These are phyloP conservation scores for Pipistrellus pipistrellus DNA, from an alignment of 2,797 vertebrate species.

Conservation along the genomic window DNA sequence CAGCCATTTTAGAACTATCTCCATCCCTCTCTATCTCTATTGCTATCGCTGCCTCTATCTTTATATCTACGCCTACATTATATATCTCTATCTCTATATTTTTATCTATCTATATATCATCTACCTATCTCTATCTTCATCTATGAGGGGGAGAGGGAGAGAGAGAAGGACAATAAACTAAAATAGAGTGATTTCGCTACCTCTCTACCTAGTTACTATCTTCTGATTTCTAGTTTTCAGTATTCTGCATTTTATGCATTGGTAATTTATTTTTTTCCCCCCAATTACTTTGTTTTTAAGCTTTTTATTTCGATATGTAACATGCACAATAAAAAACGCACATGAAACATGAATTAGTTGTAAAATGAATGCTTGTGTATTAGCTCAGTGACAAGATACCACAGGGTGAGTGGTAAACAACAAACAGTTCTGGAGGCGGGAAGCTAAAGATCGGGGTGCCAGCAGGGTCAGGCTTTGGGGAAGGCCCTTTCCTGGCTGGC, in stretches of 20 bases:
- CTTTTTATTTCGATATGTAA: neutral
- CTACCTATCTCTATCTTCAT: neutral
- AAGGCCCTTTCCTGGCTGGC: neutral
- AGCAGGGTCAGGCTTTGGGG: neutral
- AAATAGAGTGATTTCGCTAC: neutral
- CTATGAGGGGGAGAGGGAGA: neutral
- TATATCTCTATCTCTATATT: no score
- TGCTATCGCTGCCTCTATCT: neutral
- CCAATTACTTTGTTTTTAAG: neutral
- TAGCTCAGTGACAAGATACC: neutral
- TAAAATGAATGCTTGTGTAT: neutral
- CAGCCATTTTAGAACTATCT: neutral
- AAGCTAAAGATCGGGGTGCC: neutral
- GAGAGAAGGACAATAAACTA: neutral
- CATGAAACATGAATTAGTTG: no score
- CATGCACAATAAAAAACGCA: neutral
- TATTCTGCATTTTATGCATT: neutral
- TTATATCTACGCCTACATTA: neutral
- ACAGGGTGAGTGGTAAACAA: neutral
- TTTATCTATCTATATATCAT: neutral
- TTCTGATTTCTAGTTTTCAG: conserved; percentile 36
- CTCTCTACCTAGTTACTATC: neutral
- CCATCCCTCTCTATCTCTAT: no score
- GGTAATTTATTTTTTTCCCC: neutral
- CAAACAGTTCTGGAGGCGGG: neutral